Base-by-base conservation (phyloP, 2,797 vertebrate species). In the Dallia pectoralis region DNA sequence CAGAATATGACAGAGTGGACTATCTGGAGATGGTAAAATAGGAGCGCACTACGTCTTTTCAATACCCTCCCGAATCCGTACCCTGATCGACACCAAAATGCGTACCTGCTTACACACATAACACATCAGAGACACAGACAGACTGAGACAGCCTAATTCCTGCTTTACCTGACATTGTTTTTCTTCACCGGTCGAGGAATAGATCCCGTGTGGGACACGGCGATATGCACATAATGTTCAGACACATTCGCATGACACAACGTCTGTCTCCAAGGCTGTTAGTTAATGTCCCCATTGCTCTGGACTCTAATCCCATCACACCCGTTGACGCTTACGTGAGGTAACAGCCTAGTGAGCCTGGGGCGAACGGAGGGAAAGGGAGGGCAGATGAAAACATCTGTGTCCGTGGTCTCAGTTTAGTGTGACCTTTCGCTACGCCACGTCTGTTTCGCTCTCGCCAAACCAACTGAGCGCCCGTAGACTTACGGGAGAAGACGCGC, bases 281-380 rank as follows among this genome's bases (percentile, higher is more conserved):
- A 66, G 47, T 61, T 36, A 63, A 51, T 44, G 51, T 72, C 65
- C 59, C 36, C 44, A 44, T 51, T 25, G 69, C 68, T 65, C 4
- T 15, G 12, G 27, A 12, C 67, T 47, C 67, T 51, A 16, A 69
- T 69, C 47, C 47, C 27, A 29, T 49, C 67, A 51, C 61, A 75
- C 75, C 40, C 71, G 30, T n/a, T 53, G 61, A 74, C 72, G 63
- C 14, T 9, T 49, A 27, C 11, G 14, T 70, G 67, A 68, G 75
- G 63, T 67, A 78, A 67, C 76, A 59, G 74, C 18, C 79, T 72
- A 73, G 65, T 67, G 32, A 19, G 67, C 69, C 61, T 78, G 71
- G 76, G 63, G 64, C 71, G 66, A 49, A 48, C 12, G 15, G 18
- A 29, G 61, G 44, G 64, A 48, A 56, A 4, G 59, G 51, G 49